Evolutionary conservation across 1,140 invertebrate species (phyloP).

Genomic region (Megalopta genalis): DNA sequence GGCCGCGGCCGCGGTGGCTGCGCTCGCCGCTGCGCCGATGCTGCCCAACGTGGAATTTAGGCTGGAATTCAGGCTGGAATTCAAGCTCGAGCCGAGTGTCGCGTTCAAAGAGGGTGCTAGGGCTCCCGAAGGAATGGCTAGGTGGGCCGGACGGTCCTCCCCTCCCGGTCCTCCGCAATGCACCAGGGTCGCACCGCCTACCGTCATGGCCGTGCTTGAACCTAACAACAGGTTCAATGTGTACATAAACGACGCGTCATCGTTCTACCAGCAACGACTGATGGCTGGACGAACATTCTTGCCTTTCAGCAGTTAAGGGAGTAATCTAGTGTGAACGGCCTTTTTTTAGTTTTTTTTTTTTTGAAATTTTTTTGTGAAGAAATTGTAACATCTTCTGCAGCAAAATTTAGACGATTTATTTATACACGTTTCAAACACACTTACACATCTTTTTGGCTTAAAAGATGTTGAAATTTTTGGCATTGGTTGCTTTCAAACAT

Average conservation of each 20-base stretch:
- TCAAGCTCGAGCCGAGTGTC: slow-evolving; percentile 76
- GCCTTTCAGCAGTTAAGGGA: too few species aligned
- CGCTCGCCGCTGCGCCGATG: slow-evolving; percentile 74
- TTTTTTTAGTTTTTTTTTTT: too few species aligned
- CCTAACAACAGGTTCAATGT: slow-evolving; percentile 77
- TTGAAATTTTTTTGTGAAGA: too few species aligned
- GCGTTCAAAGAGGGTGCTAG: slow-evolving; percentile 79
- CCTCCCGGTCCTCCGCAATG: slow-evolving; percentile 75
- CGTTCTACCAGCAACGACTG: neutral
- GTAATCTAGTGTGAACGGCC: too few species aligned
- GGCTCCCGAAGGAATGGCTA: slow-evolving; percentile 78
- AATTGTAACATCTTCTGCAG: too few species aligned
- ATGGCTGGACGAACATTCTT: slow-evolving; percentile 5
- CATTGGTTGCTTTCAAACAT: too few species aligned
- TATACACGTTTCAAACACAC: too few species aligned
- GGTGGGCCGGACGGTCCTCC: slow-evolving; percentile 78
- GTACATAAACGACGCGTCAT: slow-evolving; percentile 12
- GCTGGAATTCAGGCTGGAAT: slow-evolving; percentile 79
- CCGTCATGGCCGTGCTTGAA: slow-evolving; percentile 82
- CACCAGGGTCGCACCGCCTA: slow-evolving; percentile 76
- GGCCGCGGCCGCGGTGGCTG: slow-evolving; percentile 70
- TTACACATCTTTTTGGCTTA: too few species aligned
- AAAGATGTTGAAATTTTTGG: too few species aligned
- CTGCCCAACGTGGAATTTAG: slow-evolving; percentile 78
- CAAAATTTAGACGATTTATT: too few species aligned